Base-by-base conservation (phyloP, 2,797 vertebrate species). In the Schizothorax lantsangensis region DNA sequence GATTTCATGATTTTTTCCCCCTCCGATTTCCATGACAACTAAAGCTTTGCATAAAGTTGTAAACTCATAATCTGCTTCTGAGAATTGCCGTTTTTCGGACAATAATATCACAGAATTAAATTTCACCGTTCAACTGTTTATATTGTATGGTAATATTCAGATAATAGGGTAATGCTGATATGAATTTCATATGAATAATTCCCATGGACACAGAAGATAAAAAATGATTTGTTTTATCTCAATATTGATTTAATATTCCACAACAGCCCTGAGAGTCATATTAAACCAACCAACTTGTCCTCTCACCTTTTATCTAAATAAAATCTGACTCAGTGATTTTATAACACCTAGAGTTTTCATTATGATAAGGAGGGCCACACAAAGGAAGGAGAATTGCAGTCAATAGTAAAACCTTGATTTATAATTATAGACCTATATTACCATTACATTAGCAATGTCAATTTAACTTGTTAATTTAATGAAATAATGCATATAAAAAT, bases 211-310 rank as follows among this genome's bases (percentile, higher is more conserved):
- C 26, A 85, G 77, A 57, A 81, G 78, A 82, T 88, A 75, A 85
- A 88, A 88, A 87, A 84, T 85, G 1, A 87, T 88, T 88, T 87
- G 81, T 82, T 88, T 90, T 74, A 88, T 91, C 85, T 90, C 78
- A 71, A 85, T 87, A 86, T 79, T 89, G 88, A 89, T 90, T 91
- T 89, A 91, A 90, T 90, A 88, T 85, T 82, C 86, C 52, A 79
- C 52, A 88, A 91, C 86, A 80, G 85, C 68, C n/a, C 36, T 54
- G 66, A 88, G 84, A 88, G 84, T 86, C 52, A 83, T 88, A 89
- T 88, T 91, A 87, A 86, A 87, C 73, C 84, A 88, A 83, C 36
- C 83, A 79, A 81, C 69, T 84, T 87, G 80, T 88, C 85, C 77
- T 90, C 69, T 68, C 54, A 36, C 54, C 79, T 33, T 84, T 83